Base-by-base conservation (phyloP, 2,888 invertebrate genomes). In the Euplexia lucipara region DNA sequence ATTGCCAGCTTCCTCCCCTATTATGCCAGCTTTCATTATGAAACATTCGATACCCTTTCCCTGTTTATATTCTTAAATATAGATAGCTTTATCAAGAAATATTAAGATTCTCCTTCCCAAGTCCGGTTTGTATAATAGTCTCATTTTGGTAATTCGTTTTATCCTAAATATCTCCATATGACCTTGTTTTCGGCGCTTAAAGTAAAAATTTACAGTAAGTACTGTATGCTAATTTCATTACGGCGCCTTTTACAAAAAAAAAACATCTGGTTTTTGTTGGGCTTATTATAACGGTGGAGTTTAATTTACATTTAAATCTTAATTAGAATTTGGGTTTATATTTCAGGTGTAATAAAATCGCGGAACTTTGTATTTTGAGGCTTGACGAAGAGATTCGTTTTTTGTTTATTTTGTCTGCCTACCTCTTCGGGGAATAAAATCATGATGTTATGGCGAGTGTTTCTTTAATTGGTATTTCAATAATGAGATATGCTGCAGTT, bases 211-310 rank as follows among this genome's bases (percentile, higher is more conserved):
- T 70, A 70, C 45, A 51, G 35, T 49, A 58, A 72, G 56, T 49
- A 44, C 26, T 57, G 5, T 47, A 59, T 51, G 61, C 42, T 53
- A 78, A 78, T 68, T 63, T 57, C 2, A 45, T 77, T 58, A 54
- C 47, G 18, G 20, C 12, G 34, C 32, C 16, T n/a, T 37, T 45
- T 49, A 52, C 18, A 26, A 76, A 70, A 71, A 58, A 26, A 76
- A 70, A 71, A 58, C 44, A 72, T 53, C 57, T 72, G 78, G 30
- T 57, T 58, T 45, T 54, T 53, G 35, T 63, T 30, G 8, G 12
- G 45, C 18, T 71, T 42, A 41, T 72, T 6, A 63, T 77, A 58
- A 57, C 53, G 8, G 57, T 35, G 30, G 53, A 53, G 48, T 58
- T 58, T 41, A 53, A 51, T 70, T 58, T 32, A 39, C 30, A 57